Evolutionary conservation across 2,113 vertebrate species (phyloP), one percentile per base, ranked within the genome.

Genomic region (Dunckerocampus dactyliophorus): DNA sequence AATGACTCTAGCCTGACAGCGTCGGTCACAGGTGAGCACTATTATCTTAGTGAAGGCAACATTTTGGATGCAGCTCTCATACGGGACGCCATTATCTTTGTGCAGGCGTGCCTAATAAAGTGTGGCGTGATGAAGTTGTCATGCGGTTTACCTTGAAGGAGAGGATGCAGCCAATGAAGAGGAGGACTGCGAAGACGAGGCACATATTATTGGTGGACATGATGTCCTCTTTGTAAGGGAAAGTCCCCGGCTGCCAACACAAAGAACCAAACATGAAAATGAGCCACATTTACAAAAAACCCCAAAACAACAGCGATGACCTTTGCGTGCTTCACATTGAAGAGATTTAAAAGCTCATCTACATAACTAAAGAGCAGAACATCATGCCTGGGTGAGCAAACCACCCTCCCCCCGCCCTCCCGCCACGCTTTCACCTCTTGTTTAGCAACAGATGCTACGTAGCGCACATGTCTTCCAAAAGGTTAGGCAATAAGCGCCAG

Each of bases 181-280:
- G 88, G 39, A 98, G 93, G 75, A 98, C 95, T 76, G 93, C 92
- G 67, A 98, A 93, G 71, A 95, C 89, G 85, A 97, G 90, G 88
- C 95, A 98, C 2, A 94, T 89, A 62, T 94, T 94, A 84, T 97
- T 98, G 87, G 96, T 92, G 61, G 96, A 94, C 91, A 95, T 93
- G 76, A 98, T 93, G 77, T 97, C 94, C 79, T 97, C 95, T 90
- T 93, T 97, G 87, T 96, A 97, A 62, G 95, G 95, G 82, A 97
- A 95, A 67, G 92, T 93, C 75, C 80, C 89, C 21, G 96, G 95
- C 96, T 98, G 87, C 7, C 59, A 62, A 59, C 7, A 10, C 8
- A 81, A 10, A 21, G 16, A 85, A 82, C 65, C 65, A 48, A 19
- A 8, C 50, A 49, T 43, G 17, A 64, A 37, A 63, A 0, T 46